Evolutionary conservation across 2,888 invertebrate species (phyloP), one percentile per base, ranked within the genome.

Genomic region (Erebia epiphron): DNA sequence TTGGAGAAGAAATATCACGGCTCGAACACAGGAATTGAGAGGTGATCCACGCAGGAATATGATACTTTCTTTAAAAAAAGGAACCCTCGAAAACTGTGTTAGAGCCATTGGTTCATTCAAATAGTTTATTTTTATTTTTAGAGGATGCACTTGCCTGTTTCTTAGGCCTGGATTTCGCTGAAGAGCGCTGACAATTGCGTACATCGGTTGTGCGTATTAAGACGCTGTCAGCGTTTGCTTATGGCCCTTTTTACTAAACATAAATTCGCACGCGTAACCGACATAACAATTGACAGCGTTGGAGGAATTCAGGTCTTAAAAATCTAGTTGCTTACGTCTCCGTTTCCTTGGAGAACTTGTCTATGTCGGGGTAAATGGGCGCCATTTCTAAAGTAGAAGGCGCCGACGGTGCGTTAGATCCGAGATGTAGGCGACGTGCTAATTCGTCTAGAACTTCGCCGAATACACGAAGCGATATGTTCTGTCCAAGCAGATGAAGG

Each of bases 311-410:
- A 54, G 54, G 54, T 11, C 54, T 66, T 61, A 66, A n/a, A 49
- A 13, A 49, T 49, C 18, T 50, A 43, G 75, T 52, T 43, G 73
- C 81, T 95, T 96, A 97, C 91, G 97, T 96, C 90, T 97, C 97
- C 70, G 97, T 97, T 91, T 97, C 97, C 89, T 97, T 97, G 80
- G 96, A 95, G 87, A 94, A 96, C 84, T 96, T 96, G 78, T 96
- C 96, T 73, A 96, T 96, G 84, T 95, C 95, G 35, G 97, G 97
- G 87, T 97, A 97, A 73, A 97, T 97, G 7, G 97, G 97, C 70
- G 96, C 96, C 96, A 97, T 97, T 91, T 98, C 97, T 76, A 97
- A 90, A 18, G 97, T 97, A 68, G 97, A 97, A 0, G 97, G 97
- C 2, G 97, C 97, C 0, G 97, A 97, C 0, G 98, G 97, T 73